Conservation (phyloP, 2,888 invertebrate genomes). For the Eristalis pertinax region DNA sequence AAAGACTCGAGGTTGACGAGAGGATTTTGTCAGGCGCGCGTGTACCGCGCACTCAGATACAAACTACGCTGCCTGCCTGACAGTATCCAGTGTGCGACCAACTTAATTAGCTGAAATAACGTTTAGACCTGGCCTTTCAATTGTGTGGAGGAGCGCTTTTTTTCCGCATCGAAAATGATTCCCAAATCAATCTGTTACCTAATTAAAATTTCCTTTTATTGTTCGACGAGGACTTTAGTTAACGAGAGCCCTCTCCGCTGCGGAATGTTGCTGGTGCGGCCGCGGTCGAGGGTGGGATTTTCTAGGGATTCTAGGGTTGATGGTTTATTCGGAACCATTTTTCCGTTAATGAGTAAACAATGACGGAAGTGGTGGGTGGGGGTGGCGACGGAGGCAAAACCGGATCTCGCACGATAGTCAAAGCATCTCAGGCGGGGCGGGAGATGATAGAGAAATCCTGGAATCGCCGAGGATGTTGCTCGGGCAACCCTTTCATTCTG, state of each 20-base stretch:
- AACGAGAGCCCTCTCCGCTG: background rate
- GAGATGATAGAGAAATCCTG: too few relatives aligned
- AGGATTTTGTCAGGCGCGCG: background rate
- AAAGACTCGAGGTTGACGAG: background rate
- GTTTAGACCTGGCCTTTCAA: constrained; percentile 19
- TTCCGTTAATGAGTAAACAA: constrained; percentile 55
- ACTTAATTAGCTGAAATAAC: constrained; percentile 63
- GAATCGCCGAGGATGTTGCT: background rate
- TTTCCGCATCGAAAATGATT: constrained; percentile 42
- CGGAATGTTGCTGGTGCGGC: background rate
- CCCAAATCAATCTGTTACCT: constrained; percentile 51
- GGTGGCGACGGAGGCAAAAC: background rate
- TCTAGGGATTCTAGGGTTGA: background rate
- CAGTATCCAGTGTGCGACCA: constrained; percentile 17
- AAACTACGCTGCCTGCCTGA: too few relatives aligned
- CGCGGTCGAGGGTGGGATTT: background rate
- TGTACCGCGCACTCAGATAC: background rate
- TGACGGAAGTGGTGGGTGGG: constrained; percentile 12
- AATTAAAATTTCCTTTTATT: constrained; percentile 51
- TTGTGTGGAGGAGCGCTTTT: background rate
- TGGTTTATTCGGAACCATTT: constrained; percentile 38
- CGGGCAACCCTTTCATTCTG: background rate
- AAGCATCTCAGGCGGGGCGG: background rate
- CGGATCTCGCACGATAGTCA: constrained; percentile 16
- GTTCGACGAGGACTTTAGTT: constrained; percentile 1